phyloP scores from a whole-genome alignment of 1,140 invertebrate genomes.

The Sogatella furcifera region DNA sequence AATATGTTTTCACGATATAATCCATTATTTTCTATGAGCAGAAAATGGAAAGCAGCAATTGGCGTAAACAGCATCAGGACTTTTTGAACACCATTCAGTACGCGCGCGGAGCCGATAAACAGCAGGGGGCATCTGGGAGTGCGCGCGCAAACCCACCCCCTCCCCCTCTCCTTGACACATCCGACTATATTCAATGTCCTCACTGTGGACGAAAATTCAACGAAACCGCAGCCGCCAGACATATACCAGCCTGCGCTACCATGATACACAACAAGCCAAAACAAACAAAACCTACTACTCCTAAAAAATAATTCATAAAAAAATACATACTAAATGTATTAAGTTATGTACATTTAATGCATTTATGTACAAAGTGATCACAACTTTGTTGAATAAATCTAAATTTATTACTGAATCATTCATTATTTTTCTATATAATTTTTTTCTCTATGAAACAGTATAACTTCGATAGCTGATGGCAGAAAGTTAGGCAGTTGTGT shows the following conservation, averaged over 20 bases:
- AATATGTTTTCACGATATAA: too few species aligned
- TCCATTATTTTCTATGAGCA: slow-evolving; percentile 5
- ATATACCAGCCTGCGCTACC: slow-evolving; percentile 85
- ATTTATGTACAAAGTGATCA: too few species aligned
- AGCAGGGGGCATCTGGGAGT: slow-evolving; percentile 76
- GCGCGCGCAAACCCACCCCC: slow-evolving; percentile 78
- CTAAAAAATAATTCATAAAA: too few species aligned
- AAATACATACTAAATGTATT: too few species aligned
- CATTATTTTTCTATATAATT: too few species aligned
- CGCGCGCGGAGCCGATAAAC: slow-evolving; percentile 73
- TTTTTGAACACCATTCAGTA: slow-evolving; percentile 82
- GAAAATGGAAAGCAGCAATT: slow-evolving; percentile 54
- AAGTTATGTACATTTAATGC: too few species aligned
- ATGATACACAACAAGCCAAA: slow-evolving; percentile 72
- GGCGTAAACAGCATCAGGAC: slow-evolving; percentile 86
- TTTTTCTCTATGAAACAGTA: too few species aligned
- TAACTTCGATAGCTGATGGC: too few species aligned
- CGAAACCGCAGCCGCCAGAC: slow-evolving; percentile 72
- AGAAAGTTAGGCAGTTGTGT: too few species aligned
- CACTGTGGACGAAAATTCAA: slow-evolving; percentile 84
- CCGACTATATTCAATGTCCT: slow-evolving; percentile 85
- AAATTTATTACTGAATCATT: too few species aligned
- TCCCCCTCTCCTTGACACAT: slow-evolving; percentile 72
- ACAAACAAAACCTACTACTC: slow-evolving; percentile 40
- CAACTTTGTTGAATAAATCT: too few species aligned